A percentile compares a stretch with the other conserved stretches of the same genome.
Conservation (phyloP, 2,113 vertebrate species). For the Nycticryphes semicollaris region DNA sequence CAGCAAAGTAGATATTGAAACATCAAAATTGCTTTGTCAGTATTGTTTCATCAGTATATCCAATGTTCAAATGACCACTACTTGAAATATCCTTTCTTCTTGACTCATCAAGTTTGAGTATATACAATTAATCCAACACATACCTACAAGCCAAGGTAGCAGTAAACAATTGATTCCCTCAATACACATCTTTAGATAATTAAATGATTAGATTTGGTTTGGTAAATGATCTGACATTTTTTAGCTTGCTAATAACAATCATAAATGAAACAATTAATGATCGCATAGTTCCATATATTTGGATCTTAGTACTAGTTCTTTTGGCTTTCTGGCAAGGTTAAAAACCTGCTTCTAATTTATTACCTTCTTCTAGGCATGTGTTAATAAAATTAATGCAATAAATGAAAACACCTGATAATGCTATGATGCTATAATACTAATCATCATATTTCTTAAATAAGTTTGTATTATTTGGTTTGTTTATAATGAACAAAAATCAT, state of each 20-base stretch:
- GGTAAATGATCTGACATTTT: background rate
- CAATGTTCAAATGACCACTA: background rate
- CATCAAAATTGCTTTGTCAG: background rate
- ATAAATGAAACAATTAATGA: background rate
- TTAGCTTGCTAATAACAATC: background rate
- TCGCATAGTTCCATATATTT: background rate
- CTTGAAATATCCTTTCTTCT: background rate
- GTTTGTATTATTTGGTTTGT: background rate
- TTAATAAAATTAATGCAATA: background rate
- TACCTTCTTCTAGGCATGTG: background rate
- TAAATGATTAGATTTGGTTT: background rate
- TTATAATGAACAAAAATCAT: background rate
- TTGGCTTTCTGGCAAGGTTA: background rate
- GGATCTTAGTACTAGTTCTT: background rate
- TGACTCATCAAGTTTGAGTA: background rate
- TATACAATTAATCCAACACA: background rate
- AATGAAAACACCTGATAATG: background rate
- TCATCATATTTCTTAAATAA: background rate
- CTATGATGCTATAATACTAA: background rate
- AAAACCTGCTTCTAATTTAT: background rate
- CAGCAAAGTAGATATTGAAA: background rate
- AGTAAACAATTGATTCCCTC: background rate
- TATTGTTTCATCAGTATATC: background rate
- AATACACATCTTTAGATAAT: background rate
- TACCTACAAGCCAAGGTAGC: background rate